Base-by-base conservation (phyloP, 2,888 invertebrate species). In the Tanypteryx hageni region DNA sequence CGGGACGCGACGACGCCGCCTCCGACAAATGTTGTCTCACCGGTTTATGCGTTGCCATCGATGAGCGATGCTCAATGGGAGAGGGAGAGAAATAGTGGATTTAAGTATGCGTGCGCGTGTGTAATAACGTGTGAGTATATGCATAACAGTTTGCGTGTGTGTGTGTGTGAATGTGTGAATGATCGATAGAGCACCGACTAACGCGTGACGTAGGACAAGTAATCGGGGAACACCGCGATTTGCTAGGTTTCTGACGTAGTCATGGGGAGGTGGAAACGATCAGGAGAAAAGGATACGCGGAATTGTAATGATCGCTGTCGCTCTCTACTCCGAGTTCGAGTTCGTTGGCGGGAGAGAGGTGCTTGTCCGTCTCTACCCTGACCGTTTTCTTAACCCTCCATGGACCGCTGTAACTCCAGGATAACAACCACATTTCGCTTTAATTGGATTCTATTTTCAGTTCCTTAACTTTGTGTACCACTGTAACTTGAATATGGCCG, bases 11-110 rank as follows among this genome's bases (percentile, higher is more conserved):
- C 76, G 76, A 76, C 76, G 76, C 16, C 76, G 76, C 76, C 76
- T 76, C 76, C 76, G 76, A 76, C 76, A 76, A 44, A 76, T 76
- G 76, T 22, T n/a, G 76, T 76, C 76, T 76, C 27, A 76, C 76
- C 76, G 76, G 76, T 76, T 76, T 76, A 44, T 44, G 44, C 44
- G 44, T 5, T 44, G 44, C 44, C 44, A 44, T 44, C 44, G 44
- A 44, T 44, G 44, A 44, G 44, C 76, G 76, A 5, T 76, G 10
- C 27, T 68, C 1, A 27, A 76, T n/a, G 76, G 27, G 76, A 27
- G 76, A 76, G 27, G 22, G 18, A 22, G 27, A 27, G 22, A 76
- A 27, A 76, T 76, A 44, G 44, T 44, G 44, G 44, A 44, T 44
- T 44, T 44, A 44, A 44, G 44, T 44, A 44, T 44, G 44, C 22